A percentile compares a stretch with the other conserved stretches of the same genome.
Evolutionary conservation across 2,888 invertebrate genomes (phyloP).

Genomic region (Cataglyphis rosenhaueri): DNA sequence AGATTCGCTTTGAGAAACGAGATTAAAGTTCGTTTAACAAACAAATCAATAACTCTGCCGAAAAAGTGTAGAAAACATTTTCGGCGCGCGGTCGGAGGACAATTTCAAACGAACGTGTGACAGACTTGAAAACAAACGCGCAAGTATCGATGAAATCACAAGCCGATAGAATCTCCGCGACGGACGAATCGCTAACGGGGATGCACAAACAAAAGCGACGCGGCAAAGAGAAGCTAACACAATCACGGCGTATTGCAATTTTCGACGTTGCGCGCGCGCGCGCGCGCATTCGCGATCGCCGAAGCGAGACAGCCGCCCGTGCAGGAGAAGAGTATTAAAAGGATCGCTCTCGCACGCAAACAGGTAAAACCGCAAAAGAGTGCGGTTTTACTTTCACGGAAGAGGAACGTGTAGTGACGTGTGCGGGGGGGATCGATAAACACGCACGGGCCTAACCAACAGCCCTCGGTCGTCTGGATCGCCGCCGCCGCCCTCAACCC

Average conservation of each 20-base stretch:
- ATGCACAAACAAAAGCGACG: slow-evolving; percentile 23
- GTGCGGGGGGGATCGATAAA: slow-evolving; percentile 44
- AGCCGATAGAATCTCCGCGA: neutral
- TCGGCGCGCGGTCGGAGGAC: neutral
- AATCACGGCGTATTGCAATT: slow-evolving; percentile 22
- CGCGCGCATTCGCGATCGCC: neutral
- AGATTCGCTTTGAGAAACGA: neutral
- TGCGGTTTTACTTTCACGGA: slow-evolving; percentile 59
- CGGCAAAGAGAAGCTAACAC: slow-evolving; percentile 27
- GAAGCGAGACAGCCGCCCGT: neutral
- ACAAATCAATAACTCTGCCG: neutral
- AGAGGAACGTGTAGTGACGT: neutral
- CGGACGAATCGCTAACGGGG: neutral
- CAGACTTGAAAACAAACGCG: neutral
- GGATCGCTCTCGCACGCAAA: slow-evolving; percentile 11
- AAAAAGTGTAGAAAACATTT: slow-evolving; percentile 11
- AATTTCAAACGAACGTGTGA: neutral
- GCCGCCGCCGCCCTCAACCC: slow-evolving; percentile 64
- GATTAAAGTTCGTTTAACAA: neutral
- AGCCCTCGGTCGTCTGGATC: slow-evolving; percentile 60
- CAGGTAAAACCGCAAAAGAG: slow-evolving; percentile 70
- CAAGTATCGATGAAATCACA: neutral
- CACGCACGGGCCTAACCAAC: slow-evolving; percentile 59
- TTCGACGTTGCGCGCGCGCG: neutral
- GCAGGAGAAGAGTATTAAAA: neutral